These are phyloP conservation scores for Rousettus leschenaultii DNA, from an alignment of 2,113 vertebrate species.

Conservation along the genomic window DNA sequence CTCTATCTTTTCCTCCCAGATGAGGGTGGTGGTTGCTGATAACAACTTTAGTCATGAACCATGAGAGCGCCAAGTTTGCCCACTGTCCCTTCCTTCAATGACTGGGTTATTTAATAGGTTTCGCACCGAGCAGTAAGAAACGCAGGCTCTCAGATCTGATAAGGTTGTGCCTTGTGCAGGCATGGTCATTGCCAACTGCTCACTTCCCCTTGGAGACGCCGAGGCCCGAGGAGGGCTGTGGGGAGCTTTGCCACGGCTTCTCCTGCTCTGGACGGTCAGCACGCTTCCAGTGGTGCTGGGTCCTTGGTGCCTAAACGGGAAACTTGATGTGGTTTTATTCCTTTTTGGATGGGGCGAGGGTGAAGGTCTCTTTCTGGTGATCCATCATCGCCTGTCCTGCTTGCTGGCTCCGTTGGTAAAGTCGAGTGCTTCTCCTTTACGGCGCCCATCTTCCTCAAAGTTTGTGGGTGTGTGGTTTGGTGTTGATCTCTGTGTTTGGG, in stretches of 20 bases:
- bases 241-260: neutral
- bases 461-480: neutral
- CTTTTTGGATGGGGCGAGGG: neutral
- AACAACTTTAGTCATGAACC: neutral
- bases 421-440: neutral
- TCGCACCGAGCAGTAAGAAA: neutral
- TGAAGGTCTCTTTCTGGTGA: neutral
- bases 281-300: neutral
- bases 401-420: neutral
- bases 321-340: neutral
- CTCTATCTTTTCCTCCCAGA: neutral
- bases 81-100: neutral
- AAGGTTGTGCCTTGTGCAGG: neutral
- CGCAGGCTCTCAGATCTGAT: neutral
- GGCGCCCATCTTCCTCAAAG: neutral
- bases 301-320: neutral
- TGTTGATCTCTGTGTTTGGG: neutral
- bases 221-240: neutral
- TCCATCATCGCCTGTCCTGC: neutral
- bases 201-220: neutral
- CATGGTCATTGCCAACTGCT: neutral
- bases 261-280: neutral
- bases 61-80: neutral
- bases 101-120: neutral
- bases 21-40: neutral